These are phyloP conservation scores for Apis florea DNA, from an alignment of 1,140 invertebrate species.

Conservation along the genomic window DNA sequence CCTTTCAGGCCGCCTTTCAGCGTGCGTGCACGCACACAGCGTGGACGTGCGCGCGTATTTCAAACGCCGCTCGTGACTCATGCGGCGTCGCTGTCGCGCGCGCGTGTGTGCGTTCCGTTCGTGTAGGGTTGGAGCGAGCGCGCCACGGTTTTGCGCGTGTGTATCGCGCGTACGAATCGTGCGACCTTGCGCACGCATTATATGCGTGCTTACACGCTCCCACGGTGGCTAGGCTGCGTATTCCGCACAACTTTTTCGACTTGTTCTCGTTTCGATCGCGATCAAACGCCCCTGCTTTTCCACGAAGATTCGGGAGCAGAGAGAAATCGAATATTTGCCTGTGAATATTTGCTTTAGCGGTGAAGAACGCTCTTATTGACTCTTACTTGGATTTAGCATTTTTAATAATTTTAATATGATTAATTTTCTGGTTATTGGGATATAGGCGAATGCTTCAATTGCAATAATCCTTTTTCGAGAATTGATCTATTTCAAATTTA, in stretches of 20 bases:
- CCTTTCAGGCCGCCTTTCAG: slow-evolving; percentile 43
- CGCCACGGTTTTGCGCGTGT: slow-evolving; percentile 12
- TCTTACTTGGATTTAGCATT: no score
- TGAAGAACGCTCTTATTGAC: no score
- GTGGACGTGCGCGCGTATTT: slow-evolving; percentile 50
- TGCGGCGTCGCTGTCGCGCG: background rate
- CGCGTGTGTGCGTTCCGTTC: background rate
- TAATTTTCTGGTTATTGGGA: no score
- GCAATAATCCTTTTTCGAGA: no score
- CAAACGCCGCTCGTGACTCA: slow-evolving; percentile 52
- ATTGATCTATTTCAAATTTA: no score
- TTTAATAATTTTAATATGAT: no score
- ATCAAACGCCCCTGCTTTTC: slow-evolving; percentile 33
- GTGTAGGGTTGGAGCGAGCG: background rate
- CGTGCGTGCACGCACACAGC: slow-evolving; percentile 51
- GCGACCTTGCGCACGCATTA: slow-evolving; percentile 57
- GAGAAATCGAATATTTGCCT: no score
- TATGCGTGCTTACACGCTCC: slow-evolving; percentile 54
- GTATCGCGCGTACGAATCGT: slow-evolving; percentile 41
- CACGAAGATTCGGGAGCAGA: no score
- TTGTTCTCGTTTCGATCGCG: slow-evolving; percentile 21
- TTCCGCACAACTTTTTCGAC: slow-evolving; percentile 17
- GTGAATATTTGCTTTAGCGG: no score
- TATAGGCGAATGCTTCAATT: no score
- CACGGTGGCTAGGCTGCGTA: slow-evolving; percentile 32